phyloP scores from a whole-genome alignment of 2,888 invertebrate genomes.

The Dynastes hyllus region DNA sequence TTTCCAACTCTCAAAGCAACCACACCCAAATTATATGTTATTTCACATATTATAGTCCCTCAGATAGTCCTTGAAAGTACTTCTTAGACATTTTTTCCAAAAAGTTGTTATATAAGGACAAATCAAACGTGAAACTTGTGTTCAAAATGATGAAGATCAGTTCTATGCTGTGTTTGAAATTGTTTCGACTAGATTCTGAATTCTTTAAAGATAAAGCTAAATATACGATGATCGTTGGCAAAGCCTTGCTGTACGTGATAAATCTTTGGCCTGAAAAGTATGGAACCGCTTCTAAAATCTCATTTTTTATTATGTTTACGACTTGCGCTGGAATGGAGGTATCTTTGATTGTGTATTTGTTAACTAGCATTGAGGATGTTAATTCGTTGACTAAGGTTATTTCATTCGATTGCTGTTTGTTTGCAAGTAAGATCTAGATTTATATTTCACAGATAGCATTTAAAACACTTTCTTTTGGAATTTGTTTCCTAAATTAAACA shows the following conservation, averaged over 20 bases:
- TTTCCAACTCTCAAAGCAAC: too few species aligned
- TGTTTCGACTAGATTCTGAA: constrained; percentile 13
- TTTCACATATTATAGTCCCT: too few species aligned
- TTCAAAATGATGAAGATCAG: not conserved
- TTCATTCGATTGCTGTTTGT: constrained; percentile 43
- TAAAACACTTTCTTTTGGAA: too few species aligned
- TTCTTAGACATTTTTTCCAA: too few species aligned
- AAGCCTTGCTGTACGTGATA: constrained; percentile 36
- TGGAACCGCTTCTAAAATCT: not conserved
- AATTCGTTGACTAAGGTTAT: constrained; percentile 41
- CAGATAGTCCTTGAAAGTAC: too few species aligned
- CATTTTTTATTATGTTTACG: constrained; percentile 38
- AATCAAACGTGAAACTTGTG: too few species aligned
- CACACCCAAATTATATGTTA: too few species aligned
- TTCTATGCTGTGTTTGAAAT: constrained; percentile 1
- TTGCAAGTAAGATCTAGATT: constrained; percentile 45
- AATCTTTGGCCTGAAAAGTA: constrained; percentile 48
- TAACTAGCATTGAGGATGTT: constrained; percentile 34
- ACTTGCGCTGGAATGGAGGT: constrained; percentile 42
- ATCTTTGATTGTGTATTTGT: constrained; percentile 37
- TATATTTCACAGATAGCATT: not conserved
- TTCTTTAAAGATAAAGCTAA: constrained; percentile 36
- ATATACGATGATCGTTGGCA: constrained; percentile 35
- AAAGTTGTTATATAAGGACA: too few species aligned
- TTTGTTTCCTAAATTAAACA: too few species aligned